A percentile compares a stretch with the other conserved stretches of the same genome.
Conservation (phyloP, 2,888 invertebrate species). For the Rosalia funebris region DNA sequence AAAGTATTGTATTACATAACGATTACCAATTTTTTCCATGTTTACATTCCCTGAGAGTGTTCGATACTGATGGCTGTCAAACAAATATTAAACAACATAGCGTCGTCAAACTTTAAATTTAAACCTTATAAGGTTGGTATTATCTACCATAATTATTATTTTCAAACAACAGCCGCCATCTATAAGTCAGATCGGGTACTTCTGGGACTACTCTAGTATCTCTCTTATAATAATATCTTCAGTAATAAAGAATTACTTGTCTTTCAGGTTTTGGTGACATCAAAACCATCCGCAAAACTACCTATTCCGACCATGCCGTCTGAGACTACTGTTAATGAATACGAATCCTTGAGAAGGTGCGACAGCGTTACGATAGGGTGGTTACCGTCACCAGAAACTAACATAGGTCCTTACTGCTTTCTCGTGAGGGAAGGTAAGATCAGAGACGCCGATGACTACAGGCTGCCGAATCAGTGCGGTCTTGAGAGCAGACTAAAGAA, state of each 20-base stretch:
- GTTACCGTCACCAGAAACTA: conserved; percentile 66
- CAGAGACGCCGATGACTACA: conserved; percentile 53
- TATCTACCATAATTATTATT: no score
- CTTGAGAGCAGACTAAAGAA: conserved; percentile 62
- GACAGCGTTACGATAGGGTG: conserved; percentile 69
- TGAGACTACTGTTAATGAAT: conserved; percentile 66
- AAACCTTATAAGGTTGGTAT: no score
- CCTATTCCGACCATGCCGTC: conserved; percentile 68
- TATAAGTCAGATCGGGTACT: no score
- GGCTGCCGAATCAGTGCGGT: conserved; percentile 64
- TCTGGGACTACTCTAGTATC: no score
- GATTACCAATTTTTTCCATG: no score
- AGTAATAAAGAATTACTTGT: not conserved
- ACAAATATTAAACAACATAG: no score
- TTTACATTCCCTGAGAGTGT: no score
- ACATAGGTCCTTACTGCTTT: conserved; percentile 58
- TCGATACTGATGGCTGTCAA: no score
- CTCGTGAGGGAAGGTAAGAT: conserved; percentile 59
- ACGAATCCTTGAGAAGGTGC: conserved; percentile 65
- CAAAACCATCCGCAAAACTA: conserved; percentile 59
- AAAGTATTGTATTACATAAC: no score
- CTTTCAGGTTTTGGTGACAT: conserved; percentile 66
- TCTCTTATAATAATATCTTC: not conserved
- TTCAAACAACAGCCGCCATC: no score
- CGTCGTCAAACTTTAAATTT: no score